Evolutionary conservation across 2,113 vertebrate genomes (phyloP), one percentile per base, ranked within the genome.

Genomic region (Aegithalos caudatus): DNA sequence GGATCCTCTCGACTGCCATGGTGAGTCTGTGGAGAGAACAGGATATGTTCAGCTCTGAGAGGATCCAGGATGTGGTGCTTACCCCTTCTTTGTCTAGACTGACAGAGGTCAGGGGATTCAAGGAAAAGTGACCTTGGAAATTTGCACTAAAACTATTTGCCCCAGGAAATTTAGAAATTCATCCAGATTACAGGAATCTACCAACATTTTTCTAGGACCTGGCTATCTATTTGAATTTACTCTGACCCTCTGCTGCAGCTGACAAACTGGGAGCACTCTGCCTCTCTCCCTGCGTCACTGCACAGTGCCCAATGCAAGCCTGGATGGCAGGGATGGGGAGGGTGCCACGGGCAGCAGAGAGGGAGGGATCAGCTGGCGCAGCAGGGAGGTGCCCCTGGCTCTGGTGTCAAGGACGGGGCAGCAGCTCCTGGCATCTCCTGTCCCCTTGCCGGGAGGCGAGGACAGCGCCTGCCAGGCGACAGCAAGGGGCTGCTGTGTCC

Each of bases 1-100:
- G 98, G 97, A 99, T 98, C 97, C 97, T 99, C 86, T 98, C 94
- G 11, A 99, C 98, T 6, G 99, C 99, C 99, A 99, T 99, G 96
- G 97, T 97, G 95, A 92, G 44, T 35, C 92, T 95, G 93, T 65
- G 73, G 44, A 90, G 58, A 61, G 54, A 64, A 85, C 47, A 70
- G 57, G 64, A n/a, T 5, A 24, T 0, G 1, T 51, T 76, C 53
- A 54, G 35, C 38, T 83, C 62, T 66, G 54, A 61, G 65, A 71
- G 44, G 14, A 14, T 31, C 15, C 24, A 18, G 50, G 33, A n/a
- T 35, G 5, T 21, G 12, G 12, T 61, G 50, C 24, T 94, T 22
- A 45, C 16, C 40, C 40, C 28, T 29, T 19, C 53, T 47, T 17
- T 8, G 14, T 11, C 69, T 62, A 80, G 33, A 44, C 17, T 9